phyloP scores from a whole-genome alignment of 1,140 invertebrate genomes.

The Drosophila kanapiae region DNA sequence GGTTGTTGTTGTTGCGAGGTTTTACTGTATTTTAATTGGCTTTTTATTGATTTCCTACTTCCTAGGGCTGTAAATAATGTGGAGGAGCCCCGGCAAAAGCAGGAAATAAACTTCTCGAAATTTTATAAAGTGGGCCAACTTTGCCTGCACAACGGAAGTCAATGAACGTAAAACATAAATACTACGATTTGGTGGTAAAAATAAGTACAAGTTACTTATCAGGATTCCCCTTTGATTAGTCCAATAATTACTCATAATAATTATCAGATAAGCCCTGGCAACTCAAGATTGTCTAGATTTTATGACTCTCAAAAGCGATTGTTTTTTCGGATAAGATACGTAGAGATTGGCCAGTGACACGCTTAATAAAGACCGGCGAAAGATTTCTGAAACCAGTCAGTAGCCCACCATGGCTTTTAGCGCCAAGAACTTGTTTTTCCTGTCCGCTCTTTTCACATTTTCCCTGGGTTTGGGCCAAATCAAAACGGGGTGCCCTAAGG shows the following conservation, averaged over 20 bases:
- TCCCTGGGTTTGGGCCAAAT: neutral
- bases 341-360: neutral
- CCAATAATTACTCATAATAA: constrained; percentile 11
- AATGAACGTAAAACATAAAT: constrained; percentile 48
- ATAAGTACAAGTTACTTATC: constrained; percentile 21
- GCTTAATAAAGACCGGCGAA: neutral
- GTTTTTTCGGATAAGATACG: constrained; percentile 23
- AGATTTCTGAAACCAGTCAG: neutral
- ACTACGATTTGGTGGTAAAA: constrained; percentile 38
- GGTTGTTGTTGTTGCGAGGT: constrained; percentile 13
- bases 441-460: neutral
- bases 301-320: neutral
- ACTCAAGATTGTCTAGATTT: neutral
- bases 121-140: constrained; percentile 10
- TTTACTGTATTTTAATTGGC: constrained; percentile 69
- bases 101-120: constrained; percentile 12
- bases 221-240: constrained; percentile 21
- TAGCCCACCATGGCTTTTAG: constrained; percentile 6
- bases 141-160: constrained; percentile 36
- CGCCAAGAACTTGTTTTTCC: neutral
- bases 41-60: constrained; percentile 53
- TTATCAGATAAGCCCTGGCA: neutral
- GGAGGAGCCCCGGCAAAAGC: neutral
- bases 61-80: no score
- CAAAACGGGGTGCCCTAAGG: neutral